Percentiles rank a stretch among this genome's conserved stretches.
Conservation (phyloP, 2,113 vertebrate species). For the Gallinago undulata region DNA sequence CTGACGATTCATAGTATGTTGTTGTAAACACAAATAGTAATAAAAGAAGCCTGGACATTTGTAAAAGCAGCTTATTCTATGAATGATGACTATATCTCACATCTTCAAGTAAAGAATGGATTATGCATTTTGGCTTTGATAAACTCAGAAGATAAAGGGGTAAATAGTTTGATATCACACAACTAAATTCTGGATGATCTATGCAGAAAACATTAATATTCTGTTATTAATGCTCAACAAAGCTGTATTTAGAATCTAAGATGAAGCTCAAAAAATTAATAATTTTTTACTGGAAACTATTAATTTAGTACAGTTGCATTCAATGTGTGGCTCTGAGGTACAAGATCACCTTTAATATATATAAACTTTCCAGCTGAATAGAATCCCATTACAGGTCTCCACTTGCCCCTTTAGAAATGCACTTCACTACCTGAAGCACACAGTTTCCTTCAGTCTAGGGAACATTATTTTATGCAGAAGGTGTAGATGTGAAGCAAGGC, state of each 20-base stretch:
- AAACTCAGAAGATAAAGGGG: constrained; percentile 46
- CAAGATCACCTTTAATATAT: constrained; percentile 22
- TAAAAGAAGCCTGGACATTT: constrained; percentile 4
- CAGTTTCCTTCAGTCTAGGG: not conserved
- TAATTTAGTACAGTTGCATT: constrained; percentile 26
- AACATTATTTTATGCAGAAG: not conserved
- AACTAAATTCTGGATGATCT: constrained; percentile 33
- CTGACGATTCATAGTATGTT: not conserved
- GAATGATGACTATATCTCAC: constrained; percentile 32
- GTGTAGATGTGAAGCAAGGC: not conserved
- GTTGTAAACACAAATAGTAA: not conserved
- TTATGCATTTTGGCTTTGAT: constrained; percentile 43
- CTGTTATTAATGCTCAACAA: constrained; percentile 35
- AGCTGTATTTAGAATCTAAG: constrained; percentile 54
- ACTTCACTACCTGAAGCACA: not conserved
- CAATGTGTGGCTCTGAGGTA: not conserved
- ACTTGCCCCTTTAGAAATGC: not conserved
- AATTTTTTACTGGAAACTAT: constrained; percentile 40
- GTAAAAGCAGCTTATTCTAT: not conserved
- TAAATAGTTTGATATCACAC: constrained; percentile 37
- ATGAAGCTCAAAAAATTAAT: constrained; percentile 23
- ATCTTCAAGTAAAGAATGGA: constrained; percentile 40
- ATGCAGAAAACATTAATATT: constrained; percentile 50
- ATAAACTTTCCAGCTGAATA: not conserved
- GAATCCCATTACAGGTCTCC: not conserved